Evolutionary conservation across 2,797 vertebrate species (phyloP), one percentile per base, ranked within the genome.

Genomic region (Sebastiscus albofasciatus): DNA sequence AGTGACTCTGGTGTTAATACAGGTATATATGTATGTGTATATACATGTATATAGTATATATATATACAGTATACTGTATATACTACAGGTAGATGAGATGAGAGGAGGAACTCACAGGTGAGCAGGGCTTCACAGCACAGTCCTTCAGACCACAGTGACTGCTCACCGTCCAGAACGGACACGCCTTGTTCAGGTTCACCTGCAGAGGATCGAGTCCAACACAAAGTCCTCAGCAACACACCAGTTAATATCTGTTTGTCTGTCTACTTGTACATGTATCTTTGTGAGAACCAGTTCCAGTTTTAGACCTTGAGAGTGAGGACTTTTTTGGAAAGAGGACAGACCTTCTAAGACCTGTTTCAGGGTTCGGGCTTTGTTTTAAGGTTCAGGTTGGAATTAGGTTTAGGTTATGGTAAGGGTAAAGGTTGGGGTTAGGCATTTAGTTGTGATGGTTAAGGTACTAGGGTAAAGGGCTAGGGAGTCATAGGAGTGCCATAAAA

Each of bases 171-270:
- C 98, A 99, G 80, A 99, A 98, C 1, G 97, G 98, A 92, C 98
- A 99, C 0, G 96, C 96, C 49, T 97, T 99, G 70, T 97, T 96
- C 34, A 99, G 91, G 86, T 98, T 99, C 61, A 97, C 98, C 98
- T 99, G 69, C 3, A 85, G 66, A 73, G 18, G 5, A 77, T 6
- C 56, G 0, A 20, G 16, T 42, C 39, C 39, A 8, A 71, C 5
- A 46, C 8, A 9, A 12, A 24, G 58, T 31, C 27, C 58, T 31
- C 27, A 62, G 60, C 31, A 31, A 10, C 27, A 31, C 29, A 29
- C 14, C 42, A 46, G 10, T 39, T 39, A 13, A 39, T 39, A 39
- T 39, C 36, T 39, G 20, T 55, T 8, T 6, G 54, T 56, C 22
- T 26, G 55, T 56, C 24, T 14, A 6, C 20, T 18, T 46, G 16